Conservation (phyloP, 2,888 invertebrate species). For the Cyclophora punctaria region DNA sequence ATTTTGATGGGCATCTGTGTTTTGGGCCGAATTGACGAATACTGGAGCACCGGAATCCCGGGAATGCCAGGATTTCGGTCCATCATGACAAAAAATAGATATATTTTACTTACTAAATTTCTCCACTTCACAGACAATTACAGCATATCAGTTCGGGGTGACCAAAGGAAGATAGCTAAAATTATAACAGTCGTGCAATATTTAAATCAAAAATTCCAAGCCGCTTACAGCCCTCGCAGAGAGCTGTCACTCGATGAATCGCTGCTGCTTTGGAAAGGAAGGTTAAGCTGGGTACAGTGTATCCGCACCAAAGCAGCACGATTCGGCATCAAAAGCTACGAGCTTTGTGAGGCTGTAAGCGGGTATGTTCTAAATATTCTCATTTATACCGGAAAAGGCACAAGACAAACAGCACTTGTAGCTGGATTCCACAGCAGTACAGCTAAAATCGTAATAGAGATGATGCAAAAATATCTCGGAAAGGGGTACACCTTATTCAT, state of each 20-base stretch:
- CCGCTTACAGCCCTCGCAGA: conserved; percentile 6
- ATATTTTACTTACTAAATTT: too few species aligned
- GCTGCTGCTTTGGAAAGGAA: conserved; percentile 14
- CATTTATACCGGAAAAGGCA: conserved; percentile 5
- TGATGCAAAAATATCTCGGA: conserved; percentile 8
- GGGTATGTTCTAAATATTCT: conserved; percentile 5
- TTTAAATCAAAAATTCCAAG: too few species aligned
- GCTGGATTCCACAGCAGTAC: conserved; percentile 13
- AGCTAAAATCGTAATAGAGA: conserved; percentile 10
- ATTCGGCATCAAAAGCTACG: conserved; percentile 15
- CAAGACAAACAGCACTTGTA: background rate
- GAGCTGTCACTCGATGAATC: conserved; percentile 12
- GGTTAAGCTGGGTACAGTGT: conserved; percentile 12
- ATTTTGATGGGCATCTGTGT: background rate
- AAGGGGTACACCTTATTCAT: conserved; percentile 12
- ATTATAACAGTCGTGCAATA: too few species aligned
- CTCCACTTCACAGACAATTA: too few species aligned
- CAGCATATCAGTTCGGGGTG: too few species aligned
- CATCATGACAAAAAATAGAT: too few species aligned
- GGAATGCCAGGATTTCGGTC: too few species aligned
- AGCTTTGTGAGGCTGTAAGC: conserved; percentile 13
- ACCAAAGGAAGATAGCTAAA: too few species aligned
- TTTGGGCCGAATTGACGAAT: too few species aligned
- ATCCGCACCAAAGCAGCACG: conserved; percentile 14
- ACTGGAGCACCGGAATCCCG: too few species aligned